Conservation (phyloP, 2,888 invertebrate genomes). For the Steromphala cineraria region DNA sequence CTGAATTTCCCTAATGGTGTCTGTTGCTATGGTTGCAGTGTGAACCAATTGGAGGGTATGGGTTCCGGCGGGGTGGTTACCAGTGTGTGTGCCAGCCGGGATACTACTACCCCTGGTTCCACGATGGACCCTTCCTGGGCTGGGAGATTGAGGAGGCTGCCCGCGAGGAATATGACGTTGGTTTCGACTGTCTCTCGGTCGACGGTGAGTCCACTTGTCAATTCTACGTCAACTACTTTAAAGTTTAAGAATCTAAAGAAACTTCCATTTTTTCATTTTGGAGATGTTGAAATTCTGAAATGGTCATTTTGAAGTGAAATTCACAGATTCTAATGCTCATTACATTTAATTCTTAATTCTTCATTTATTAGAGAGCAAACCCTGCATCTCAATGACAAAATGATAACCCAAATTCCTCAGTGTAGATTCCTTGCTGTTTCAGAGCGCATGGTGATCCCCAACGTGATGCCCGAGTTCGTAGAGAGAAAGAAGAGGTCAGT, state of each 20-base stretch:
- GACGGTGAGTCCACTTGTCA: slow-evolving; percentile 83
- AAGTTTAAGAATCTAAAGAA: not conserved
- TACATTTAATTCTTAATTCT: too few species aligned
- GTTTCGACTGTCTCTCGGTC: slow-evolving; percentile 91
- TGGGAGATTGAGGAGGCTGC: slow-evolving; percentile 95
- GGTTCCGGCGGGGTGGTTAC: slow-evolving; percentile 93
- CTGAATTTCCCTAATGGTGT: too few species aligned
- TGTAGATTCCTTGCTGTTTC: slow-evolving; percentile 22
- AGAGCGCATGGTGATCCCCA: slow-evolving; percentile 63
- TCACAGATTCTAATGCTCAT: too few species aligned
- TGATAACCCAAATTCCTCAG: not conserved
- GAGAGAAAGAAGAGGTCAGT: slow-evolving; percentile 50
- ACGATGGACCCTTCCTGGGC: slow-evolving; percentile 92
- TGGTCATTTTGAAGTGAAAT: too few species aligned
- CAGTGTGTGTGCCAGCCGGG: slow-evolving; percentile 86
- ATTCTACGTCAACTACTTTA: not conserved
- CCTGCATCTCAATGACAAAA: too few species aligned
- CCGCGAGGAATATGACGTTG: slow-evolving; percentile 90
- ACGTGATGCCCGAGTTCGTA: slow-evolving; percentile 59
- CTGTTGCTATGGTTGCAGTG: slow-evolving; percentile 80
- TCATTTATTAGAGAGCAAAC: too few species aligned
- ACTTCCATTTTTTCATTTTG: too few species aligned
- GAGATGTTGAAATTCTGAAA: too few species aligned
- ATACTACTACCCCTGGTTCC: slow-evolving; percentile 88
- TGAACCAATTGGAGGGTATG: slow-evolving; percentile 97